Conservation (phyloP, 2,888 invertebrate genomes). For the Dasysyrphus tricinctus region DNA sequence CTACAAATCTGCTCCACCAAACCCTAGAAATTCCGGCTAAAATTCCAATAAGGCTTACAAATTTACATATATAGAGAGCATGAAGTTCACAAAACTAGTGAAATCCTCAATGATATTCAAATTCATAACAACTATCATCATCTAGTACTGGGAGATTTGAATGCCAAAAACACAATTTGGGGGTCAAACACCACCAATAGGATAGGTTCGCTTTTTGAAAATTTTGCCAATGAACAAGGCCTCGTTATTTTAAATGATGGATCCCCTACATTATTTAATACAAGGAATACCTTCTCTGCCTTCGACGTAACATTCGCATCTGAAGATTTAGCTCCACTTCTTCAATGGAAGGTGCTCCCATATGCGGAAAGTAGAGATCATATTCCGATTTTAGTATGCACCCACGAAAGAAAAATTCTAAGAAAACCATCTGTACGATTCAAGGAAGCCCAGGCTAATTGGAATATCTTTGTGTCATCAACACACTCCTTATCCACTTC, state of each 20-base stretch:
- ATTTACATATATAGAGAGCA: conserved; percentile 1
- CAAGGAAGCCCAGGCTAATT: too few relatives aligned
- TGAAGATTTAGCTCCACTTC: conserved; percentile 5
- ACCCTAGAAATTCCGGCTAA: not conserved
- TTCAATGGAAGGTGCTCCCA: too few relatives aligned
- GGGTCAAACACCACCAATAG: too few relatives aligned
- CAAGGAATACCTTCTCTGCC: conserved; percentile 16
- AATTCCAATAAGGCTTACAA: not conserved
- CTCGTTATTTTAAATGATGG: conserved; percentile 15
- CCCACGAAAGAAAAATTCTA: too few relatives aligned
- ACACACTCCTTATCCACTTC: not conserved
- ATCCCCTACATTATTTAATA: not conserved
- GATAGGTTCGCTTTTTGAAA: not conserved
- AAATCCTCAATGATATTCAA: too few relatives aligned
- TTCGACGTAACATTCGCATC: conserved; percentile 6
- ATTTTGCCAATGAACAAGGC: not conserved
- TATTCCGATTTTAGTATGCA: too few relatives aligned
- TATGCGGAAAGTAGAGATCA: too few relatives aligned
- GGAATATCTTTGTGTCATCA: not conserved
- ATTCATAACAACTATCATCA: too few relatives aligned
- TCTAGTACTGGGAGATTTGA: too few relatives aligned
- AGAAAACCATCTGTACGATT: too few relatives aligned
- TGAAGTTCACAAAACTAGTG: not conserved
- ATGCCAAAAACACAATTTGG: too few relatives aligned
- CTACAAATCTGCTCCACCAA: not conserved